Percentiles rank a stretch among this genome's conserved stretches.
These are phyloP conservation scores for Fistularia tabacaria DNA, from an alignment of 2,797 vertebrate species.

Conservation along the genomic window DNA sequence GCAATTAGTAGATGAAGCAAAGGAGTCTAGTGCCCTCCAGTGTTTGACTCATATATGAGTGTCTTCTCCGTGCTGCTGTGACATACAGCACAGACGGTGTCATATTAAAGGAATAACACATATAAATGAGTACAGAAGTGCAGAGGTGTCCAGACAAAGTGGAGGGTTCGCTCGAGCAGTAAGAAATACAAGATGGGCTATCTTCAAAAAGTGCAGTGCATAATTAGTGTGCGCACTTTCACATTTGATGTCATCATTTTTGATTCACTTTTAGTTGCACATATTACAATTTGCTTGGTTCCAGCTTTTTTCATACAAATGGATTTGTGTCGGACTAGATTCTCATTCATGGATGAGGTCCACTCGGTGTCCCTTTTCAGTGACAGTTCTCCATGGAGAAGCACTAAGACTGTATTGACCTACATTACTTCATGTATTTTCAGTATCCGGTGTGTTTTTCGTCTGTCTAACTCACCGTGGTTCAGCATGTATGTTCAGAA, in stretches of 20 bases:
- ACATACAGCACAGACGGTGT: neutral
- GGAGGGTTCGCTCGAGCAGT: neutral
- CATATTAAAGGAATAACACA: neutral
- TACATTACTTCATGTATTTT: conserved; percentile 49
- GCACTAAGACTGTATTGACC: conserved; percentile 50
- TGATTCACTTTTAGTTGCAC: no score
- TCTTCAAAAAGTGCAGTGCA: no score
- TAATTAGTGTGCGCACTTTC: no score
- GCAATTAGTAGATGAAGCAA: conserved; percentile 52
- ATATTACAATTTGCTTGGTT: no score
- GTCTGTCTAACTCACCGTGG: conserved; percentile 14
- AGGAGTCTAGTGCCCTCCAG: conserved; percentile 69
- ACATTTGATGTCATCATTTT: no score
- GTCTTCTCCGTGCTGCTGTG: conserved; percentile 6
- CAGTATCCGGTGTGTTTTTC: conserved; percentile 12
- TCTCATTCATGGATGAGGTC: conserved; percentile 34
- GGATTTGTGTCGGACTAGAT: conserved; percentile 6
- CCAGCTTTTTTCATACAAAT: neutral
- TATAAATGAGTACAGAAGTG: neutral
- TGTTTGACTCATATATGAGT: conserved; percentile 44
- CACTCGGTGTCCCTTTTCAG: conserved; percentile 21
- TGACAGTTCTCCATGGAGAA: conserved; percentile 30
- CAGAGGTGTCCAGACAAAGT: neutral
- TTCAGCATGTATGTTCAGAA: conserved; percentile 21
- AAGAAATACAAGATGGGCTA: neutral